These are phyloP conservation scores for Harpegnathos saltator DNA, from an alignment of 1,140 invertebrate species.

Conservation along the genomic window DNA sequence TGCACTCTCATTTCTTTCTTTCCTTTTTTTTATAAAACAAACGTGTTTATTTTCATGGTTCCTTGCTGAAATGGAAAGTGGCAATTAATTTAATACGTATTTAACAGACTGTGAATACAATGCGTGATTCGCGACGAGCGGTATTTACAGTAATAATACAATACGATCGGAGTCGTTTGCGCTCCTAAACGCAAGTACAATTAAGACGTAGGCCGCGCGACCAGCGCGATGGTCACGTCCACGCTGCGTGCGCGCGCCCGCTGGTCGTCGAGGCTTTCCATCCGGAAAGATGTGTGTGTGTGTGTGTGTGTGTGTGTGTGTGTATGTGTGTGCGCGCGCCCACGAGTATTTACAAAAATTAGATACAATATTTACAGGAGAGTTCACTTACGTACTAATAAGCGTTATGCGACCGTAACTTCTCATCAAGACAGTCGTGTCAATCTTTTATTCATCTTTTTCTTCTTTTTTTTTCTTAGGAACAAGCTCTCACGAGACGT, in stretches of 20 bases:
- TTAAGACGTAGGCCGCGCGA: constrained; percentile 49
- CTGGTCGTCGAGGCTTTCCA: constrained; percentile 56
- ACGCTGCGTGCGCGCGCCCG: constrained; percentile 19
- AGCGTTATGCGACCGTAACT: constrained; percentile 84
- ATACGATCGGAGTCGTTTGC: constrained; percentile 66
- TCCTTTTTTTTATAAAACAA: constrained; percentile 73
- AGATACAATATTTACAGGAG: constrained; percentile 84
- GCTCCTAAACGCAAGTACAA: constrained; percentile 52
- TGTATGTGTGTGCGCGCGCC: no score
- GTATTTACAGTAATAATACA: constrained; percentile 76
- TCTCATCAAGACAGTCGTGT: constrained; percentile 77
- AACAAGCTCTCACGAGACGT: constrained; percentile 81
- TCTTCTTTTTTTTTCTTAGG: constrained; percentile 69
- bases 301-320: no score
- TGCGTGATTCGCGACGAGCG: constrained; percentile 73
- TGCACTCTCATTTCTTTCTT: not conserved
- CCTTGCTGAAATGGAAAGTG: constrained; percentile 75
- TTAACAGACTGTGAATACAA: constrained; percentile 72
- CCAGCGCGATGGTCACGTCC: not conserved
- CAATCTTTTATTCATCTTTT: constrained; percentile 69
- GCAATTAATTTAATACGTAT: constrained; percentile 76
- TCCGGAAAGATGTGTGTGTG: constrained; percentile 72
- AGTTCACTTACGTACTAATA: constrained; percentile 84
- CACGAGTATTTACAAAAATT: constrained; percentile 83
- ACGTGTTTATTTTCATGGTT: constrained; percentile 76